A percentile compares a stretch with the other conserved stretches of the same genome.
Evolutionary conservation across 2,888 invertebrate species (phyloP).

Genomic region (Crocallis elinguaria): DNA sequence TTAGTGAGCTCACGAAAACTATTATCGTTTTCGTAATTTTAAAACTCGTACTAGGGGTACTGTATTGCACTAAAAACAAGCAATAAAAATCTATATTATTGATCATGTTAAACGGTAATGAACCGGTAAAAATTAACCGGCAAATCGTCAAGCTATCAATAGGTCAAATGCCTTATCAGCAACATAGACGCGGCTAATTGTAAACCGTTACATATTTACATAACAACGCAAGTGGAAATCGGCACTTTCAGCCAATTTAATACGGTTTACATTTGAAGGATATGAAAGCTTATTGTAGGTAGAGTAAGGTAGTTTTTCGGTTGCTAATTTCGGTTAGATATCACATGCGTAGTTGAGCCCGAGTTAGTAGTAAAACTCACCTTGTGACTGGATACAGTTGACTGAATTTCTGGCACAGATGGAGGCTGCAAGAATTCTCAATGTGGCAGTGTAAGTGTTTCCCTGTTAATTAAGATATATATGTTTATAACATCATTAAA

Average conservation of each 20-base stretch:
- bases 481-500: too few relatives aligned
- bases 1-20: too few relatives aligned
- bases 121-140: too few relatives aligned
- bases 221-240: conserved; percentile 6
- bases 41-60: too few relatives aligned
- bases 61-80: too few relatives aligned
- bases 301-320: background rate
- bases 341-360: background rate
- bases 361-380: conserved; percentile 53
- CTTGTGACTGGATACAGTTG: conserved; percentile 91
- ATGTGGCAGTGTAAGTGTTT: conserved; percentile 87
- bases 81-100: too few relatives aligned
- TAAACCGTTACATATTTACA: conserved; percentile 14
- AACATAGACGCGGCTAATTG: conserved; percentile 6
- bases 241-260: conserved; percentile 7
- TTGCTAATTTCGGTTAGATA: conserved; percentile 4
- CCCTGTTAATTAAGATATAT: conserved; percentile 72
- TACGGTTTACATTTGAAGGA: conserved; percentile 17
- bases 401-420: conserved; percentile 94
- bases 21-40: too few relatives aligned
- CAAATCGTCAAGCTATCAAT: conserved; percentile 28
- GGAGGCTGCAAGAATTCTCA: conserved; percentile 91
- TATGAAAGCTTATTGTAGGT: background rate
- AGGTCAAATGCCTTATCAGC: too few relatives aligned
- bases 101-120: too few relatives aligned